Evolutionary conservation across 1,140 invertebrate species (phyloP).

Genomic region (Muscidifurax raptorellus): DNA sequence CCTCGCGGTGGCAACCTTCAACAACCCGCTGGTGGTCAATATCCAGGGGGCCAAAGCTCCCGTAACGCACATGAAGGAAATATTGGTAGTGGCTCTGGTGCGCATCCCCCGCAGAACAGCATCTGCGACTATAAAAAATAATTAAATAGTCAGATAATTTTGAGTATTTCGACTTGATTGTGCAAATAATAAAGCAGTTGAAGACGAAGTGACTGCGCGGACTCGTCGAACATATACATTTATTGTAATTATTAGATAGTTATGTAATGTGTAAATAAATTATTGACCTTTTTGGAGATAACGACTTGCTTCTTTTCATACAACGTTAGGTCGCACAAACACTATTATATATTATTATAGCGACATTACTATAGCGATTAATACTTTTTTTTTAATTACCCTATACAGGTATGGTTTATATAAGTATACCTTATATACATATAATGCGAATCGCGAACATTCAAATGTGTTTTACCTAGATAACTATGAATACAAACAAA

Average conservation of each 20-base stretch:
- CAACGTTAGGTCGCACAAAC: too few species aligned
- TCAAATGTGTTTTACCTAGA: too few species aligned
- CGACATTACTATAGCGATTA: too few species aligned
- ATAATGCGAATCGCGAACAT: too few species aligned
- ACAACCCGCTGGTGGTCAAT: not conserved
- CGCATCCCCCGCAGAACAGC: conserved; percentile 33
- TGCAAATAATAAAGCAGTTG: conserved; percentile 20
- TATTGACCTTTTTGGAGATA: not conserved
- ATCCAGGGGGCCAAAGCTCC: not conserved
- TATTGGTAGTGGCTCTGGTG: not conserved
- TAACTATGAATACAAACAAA: too few species aligned
- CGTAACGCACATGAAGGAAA: not conserved
- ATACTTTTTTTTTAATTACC: not conserved
- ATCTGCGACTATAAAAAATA: not conserved
- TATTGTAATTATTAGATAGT: not conserved
- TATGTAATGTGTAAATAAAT: conserved; percentile 32
- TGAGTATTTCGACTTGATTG: conserved; percentile 42
- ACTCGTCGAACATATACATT: not conserved
- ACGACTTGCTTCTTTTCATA: too few species aligned
- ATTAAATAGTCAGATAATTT: not conserved
- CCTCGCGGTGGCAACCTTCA: not conserved
- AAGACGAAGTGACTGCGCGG: not conserved
- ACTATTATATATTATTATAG: too few species aligned
- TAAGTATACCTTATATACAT: too few species aligned
- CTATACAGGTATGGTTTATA: too few species aligned